phyloP scores from a whole-genome alignment of 53 echinoderm and acorn worm genomes.

The Holothuria scabra region DNA sequence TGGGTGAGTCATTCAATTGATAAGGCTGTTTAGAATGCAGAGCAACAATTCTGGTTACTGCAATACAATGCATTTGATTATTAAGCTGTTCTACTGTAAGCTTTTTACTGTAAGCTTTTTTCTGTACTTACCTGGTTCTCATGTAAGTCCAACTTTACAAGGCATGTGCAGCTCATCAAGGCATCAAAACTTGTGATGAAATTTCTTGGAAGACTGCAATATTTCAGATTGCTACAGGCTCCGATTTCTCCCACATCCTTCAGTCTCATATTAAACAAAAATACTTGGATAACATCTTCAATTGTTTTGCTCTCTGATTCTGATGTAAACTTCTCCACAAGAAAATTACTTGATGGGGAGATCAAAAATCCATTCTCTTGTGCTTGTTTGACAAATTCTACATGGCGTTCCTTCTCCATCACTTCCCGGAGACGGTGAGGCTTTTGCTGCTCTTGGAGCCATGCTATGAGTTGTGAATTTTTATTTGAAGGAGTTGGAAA shows the following conservation, averaged over 20 bases:
- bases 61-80: no score
- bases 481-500: slow-evolving; percentile 22
- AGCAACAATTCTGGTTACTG: no score
- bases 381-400: slow-evolving; percentile 81
- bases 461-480: slow-evolving; percentile 81
- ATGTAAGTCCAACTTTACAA: slow-evolving; percentile 85
- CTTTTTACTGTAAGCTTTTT: no score
- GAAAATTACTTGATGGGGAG: slow-evolving; percentile 54
- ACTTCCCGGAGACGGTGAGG: slow-evolving; percentile 76
- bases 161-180: slow-evolving; percentile 66
- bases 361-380: slow-evolving; percentile 84
- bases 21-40: no score
- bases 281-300: slow-evolving; percentile 66
- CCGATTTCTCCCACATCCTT: slow-evolving; percentile 77
- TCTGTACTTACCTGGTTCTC: slow-evolving; percentile 73
- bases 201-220: slow-evolving; percentile 85
- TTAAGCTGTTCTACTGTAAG: no score
- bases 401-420: slow-evolving; percentile 87
- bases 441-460: slow-evolving; percentile 90
- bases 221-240: slow-evolving; percentile 63
- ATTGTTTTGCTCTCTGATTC: slow-evolving; percentile 27
- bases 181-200: slow-evolving; percentile 84
- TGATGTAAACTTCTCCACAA: slow-evolving; percentile 43
- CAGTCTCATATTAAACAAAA: slow-evolving; percentile 68
- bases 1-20: no score